phyloP scores from a whole-genome alignment of 2,113 vertebrate species.

The Falco punctatus region DNA sequence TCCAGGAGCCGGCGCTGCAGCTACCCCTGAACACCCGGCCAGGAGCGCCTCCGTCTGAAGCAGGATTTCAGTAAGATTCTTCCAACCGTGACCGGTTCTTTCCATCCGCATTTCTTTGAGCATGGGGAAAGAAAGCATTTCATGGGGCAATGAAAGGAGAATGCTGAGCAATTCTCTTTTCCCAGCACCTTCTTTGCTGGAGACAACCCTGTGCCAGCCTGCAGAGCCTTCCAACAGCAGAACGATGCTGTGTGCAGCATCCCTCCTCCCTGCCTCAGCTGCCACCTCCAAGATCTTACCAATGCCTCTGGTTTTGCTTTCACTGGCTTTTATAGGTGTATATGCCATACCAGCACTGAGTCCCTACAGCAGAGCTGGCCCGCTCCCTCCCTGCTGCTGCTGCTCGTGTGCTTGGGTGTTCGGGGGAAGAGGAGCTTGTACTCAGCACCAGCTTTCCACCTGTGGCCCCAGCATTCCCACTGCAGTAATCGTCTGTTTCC shows the following conservation, averaged over 20 bases:
- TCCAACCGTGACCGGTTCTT: background rate
- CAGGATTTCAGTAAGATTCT: background rate
- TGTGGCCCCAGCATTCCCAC: background rate
- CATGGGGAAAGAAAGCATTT: background rate
- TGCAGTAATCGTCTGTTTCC: background rate
- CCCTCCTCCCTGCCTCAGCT: background rate
- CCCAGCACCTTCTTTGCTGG: background rate
- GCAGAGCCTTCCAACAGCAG: background rate
- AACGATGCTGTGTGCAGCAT: accelerated
- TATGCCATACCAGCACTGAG: background rate
- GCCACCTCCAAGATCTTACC: background rate
- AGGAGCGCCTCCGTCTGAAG: accelerated
- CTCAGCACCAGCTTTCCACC: background rate
- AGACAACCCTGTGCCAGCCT: background rate
- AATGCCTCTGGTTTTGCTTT: background rate
- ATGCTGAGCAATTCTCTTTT: background rate
- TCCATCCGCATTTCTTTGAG: background rate
- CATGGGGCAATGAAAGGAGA: background rate
- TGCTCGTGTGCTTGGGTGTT: background rate
- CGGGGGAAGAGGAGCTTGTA: background rate
- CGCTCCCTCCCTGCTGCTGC: background rate
- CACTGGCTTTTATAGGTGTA: accelerated
- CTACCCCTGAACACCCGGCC: background rate
- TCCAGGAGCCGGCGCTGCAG: background rate
- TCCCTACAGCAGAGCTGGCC: background rate